Evolutionary conservation across 2,113 vertebrate genomes (phyloP).

Genomic region (Dipodomys ordii): DNA sequence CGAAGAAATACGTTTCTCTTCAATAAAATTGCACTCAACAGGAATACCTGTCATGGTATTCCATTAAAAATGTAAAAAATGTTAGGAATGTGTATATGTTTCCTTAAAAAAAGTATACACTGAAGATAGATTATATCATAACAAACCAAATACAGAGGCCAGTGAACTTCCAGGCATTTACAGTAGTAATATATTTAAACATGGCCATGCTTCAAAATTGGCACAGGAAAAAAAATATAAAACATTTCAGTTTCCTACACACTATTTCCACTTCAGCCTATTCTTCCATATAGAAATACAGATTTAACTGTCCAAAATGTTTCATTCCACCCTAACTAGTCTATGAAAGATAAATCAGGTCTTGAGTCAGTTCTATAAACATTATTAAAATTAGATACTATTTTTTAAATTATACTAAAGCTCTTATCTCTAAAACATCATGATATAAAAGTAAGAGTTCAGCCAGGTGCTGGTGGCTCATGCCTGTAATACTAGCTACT

Average conservation of each 20-base stretch:
- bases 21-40: conserved; percentile 45
- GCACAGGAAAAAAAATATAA: conserved; percentile 49
- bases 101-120: neutral
- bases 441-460: no score
- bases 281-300: conserved; percentile 12
- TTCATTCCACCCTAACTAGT: neutral
- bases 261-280: neutral
- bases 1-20: conserved; percentile 43
- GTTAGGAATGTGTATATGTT: neutral
- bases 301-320: conserved; percentile 28
- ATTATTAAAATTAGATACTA: neutral
- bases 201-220: conserved; percentile 15
- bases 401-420: conserved; percentile 41
- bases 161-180: conserved; percentile 32
- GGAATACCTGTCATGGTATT: neutral
- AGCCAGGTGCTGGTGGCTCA: neutral
- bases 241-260: neutral
- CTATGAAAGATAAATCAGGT: neutral
- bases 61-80: conserved; percentile 46
- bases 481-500: no score
- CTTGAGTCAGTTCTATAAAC: conserved; percentile 31
- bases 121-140: conserved; percentile 55
- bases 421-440: no score
- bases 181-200: conserved; percentile 39
- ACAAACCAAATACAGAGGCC: conserved; percentile 52